Percentiles rank a stretch among this genome's conserved stretches.
phyloP scores from a whole-genome alignment of 2,113 vertebrate genomes.

The Chunga burmeisteri region DNA sequence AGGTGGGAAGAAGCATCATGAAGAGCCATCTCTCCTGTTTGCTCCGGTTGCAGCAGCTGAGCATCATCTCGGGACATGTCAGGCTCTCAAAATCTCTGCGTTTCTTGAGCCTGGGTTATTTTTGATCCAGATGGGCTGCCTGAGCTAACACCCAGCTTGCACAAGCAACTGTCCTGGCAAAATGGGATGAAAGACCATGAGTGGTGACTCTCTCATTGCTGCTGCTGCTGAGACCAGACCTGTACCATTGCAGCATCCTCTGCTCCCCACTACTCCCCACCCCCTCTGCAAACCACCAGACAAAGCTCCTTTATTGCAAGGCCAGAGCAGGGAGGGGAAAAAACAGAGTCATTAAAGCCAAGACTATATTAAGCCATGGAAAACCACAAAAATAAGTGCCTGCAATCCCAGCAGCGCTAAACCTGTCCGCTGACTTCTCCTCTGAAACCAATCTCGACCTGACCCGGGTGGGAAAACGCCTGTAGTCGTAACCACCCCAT shows the following conservation, averaged over 20 bases:
- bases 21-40: background rate
- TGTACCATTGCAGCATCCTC: background rate
- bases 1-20: background rate
- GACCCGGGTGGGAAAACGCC: background rate
- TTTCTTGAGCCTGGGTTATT: background rate
- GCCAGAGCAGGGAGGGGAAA: background rate
- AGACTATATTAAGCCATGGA: background rate
- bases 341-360: background rate
- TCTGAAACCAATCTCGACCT: background rate
- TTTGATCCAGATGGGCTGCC: background rate
- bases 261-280: background rate
- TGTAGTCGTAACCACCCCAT: background rate
- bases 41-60: background rate
- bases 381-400: constrained; percentile 25
- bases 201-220: background rate
- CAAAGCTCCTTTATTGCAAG: constrained; percentile 1
- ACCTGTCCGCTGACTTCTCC: background rate
- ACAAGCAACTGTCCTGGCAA: fast-evolving
- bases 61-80: background rate
- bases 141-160: background rate
- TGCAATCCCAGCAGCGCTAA: background rate
- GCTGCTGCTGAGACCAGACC: background rate
- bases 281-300: background rate
- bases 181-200: background rate
- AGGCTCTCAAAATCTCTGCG: background rate